phyloP scores from a whole-genome alignment of 2,113 vertebrate genomes.

The Callipepla californica region DNA sequence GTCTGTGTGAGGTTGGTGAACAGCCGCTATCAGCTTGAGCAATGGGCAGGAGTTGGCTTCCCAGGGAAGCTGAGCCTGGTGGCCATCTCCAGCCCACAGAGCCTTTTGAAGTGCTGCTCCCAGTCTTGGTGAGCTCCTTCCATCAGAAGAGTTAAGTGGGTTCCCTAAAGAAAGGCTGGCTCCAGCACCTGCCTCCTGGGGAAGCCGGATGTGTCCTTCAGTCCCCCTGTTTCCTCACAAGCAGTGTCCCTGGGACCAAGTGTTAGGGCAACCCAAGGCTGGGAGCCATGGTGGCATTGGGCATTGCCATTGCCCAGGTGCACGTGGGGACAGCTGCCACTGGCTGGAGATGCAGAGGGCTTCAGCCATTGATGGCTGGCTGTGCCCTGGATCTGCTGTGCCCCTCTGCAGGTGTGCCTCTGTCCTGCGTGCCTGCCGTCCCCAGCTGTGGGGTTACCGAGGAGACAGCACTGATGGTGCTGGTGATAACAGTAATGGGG shows the following conservation, averaged over 20 bases:
- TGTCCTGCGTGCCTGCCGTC: neutral
- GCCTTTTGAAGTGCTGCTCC: neutral
- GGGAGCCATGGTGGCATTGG: too few species aligned
- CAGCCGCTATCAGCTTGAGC: neutral
- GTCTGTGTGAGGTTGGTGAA: neutral
- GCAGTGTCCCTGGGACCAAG: too few species aligned
- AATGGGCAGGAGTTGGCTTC: neutral
- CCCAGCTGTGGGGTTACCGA: neutral
- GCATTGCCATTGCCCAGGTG: too few species aligned
- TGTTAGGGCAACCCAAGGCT: too few species aligned
- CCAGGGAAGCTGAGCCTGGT: neutral
- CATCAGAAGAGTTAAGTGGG: accelerated
- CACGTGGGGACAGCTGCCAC: too few species aligned
- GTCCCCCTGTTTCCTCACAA: too few species aligned
- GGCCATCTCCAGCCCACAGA: neutral
- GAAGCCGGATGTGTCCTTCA: neutral
- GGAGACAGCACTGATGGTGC: constrained; percentile 6
- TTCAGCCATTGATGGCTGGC: too few species aligned
- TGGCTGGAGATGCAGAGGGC: too few species aligned
- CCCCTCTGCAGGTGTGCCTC: neutral
- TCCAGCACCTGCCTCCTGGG: neutral
- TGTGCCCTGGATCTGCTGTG: neutral
- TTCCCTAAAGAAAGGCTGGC: neutral
- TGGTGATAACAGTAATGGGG: neutral
- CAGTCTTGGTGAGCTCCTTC: neutral